Percentiles rank a stretch among this genome's conserved stretches.
phyloP scores from a whole-genome alignment of 2,888 invertebrate species.

The Microplitis manilae region DNA sequence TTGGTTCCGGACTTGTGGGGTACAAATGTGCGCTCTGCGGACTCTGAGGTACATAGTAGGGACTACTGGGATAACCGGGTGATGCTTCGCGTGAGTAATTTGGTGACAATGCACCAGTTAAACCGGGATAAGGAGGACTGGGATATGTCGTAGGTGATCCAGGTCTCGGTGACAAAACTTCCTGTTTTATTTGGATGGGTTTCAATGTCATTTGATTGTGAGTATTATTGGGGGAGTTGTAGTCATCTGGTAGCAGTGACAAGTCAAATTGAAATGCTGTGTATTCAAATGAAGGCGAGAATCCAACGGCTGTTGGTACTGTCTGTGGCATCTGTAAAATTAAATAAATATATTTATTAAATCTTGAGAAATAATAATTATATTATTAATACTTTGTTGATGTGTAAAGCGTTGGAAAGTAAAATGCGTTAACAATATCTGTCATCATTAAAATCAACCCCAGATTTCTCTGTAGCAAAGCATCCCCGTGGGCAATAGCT shows the following conservation, averaged over 20 bases:
- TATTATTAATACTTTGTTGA: neutral
- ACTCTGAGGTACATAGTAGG: slow-evolving; percentile 69
- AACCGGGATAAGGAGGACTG: slow-evolving; percentile 64
- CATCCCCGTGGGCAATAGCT: slow-evolving; percentile 27
- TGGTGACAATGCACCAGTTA: slow-evolving; percentile 61
- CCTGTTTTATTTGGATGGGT: slow-evolving; percentile 74
- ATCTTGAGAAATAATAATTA: neutral
- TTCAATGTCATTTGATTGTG: slow-evolving; percentile 66
- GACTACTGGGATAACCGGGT: slow-evolving; percentile 68
- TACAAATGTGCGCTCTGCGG: slow-evolving; percentile 69
- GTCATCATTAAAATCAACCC: slow-evolving; percentile 44
- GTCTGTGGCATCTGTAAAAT: slow-evolving; percentile 85
- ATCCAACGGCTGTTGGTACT: slow-evolving; percentile 82
- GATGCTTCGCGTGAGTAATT: slow-evolving; percentile 68
- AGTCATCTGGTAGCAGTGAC: slow-evolving; percentile 79
- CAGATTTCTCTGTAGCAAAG: slow-evolving; percentile 17
- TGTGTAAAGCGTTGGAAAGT: slow-evolving; percentile 28
- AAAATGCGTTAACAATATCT: slow-evolving; percentile 44
- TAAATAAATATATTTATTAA: too few species aligned
- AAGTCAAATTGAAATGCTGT: slow-evolving; percentile 81
- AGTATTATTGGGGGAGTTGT: slow-evolving; percentile 56
- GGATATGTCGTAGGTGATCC: slow-evolving; percentile 65
- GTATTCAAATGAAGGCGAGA: slow-evolving; percentile 82
- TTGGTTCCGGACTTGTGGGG: slow-evolving; percentile 66
- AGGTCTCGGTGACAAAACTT: slow-evolving; percentile 71